These are phyloP conservation scores for Gnatocerus cornutus DNA, from an alignment of 2,888 invertebrate genomes.

Conservation along the genomic window DNA sequence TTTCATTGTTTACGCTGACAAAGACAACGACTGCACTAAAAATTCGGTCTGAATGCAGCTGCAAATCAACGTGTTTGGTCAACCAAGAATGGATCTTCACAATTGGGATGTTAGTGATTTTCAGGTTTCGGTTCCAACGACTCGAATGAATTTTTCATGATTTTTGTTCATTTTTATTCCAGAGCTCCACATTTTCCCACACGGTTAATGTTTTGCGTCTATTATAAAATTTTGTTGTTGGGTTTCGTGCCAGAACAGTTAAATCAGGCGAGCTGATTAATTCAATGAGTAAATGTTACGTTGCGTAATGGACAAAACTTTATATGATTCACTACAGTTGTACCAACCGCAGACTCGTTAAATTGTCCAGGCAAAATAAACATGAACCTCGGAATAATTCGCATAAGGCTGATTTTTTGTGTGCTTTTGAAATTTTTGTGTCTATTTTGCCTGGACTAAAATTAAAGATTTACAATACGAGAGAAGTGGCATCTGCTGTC, in stretches of 20 bases:
- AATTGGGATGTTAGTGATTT: slow-evolving; percentile 2
- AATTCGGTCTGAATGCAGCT: slow-evolving; percentile 1
- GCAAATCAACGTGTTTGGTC: slow-evolving; percentile 5
- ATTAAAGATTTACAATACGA: no score
- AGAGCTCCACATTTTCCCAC: not conserved
- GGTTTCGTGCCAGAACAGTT: slow-evolving; percentile 11
- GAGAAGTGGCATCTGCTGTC: not conserved
- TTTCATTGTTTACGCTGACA: slow-evolving; percentile 13
- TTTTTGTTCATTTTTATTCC: slow-evolving; percentile 6
- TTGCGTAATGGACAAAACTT: not conserved
- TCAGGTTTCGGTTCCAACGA: slow-evolving; percentile 1
- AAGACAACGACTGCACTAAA: slow-evolving; percentile 7
- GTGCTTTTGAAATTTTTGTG: no score
- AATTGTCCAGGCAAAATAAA: no score
- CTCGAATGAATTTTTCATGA: slow-evolving; percentile 3
- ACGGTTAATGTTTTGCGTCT: slow-evolving; percentile 6
- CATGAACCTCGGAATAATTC: no score
- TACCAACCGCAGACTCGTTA: not conserved
- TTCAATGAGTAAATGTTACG: slow-evolving; percentile 11
- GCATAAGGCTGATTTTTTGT: no score
- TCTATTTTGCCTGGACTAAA: no score
- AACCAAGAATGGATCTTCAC: not conserved
- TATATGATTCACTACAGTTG: not conserved
- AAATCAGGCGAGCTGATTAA: slow-evolving; percentile 13
- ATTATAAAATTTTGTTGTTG: slow-evolving; percentile 16